Percentiles rank a stretch among this genome's conserved stretches.
These are phyloP conservation scores for Podilymbus podiceps DNA, from an alignment of 2,113 vertebrate species.

Conservation along the genomic window DNA sequence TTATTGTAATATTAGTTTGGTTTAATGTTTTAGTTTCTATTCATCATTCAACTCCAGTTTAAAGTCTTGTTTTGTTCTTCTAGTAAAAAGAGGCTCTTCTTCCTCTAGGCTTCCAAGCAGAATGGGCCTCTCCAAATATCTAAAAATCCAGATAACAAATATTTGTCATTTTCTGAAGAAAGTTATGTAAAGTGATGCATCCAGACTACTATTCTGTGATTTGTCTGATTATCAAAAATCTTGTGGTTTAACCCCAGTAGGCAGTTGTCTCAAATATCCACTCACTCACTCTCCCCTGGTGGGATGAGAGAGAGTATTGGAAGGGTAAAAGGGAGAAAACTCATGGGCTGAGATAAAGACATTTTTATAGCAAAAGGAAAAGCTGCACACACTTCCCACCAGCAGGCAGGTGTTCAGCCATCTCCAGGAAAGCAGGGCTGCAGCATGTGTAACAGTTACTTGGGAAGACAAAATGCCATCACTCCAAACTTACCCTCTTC, in stretches of 20 bases:
- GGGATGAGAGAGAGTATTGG: background rate
- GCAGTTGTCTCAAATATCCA: background rate
- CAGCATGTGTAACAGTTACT: fast-evolving
- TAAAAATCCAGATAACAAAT: background rate
- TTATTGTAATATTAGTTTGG: background rate
- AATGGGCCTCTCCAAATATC: background rate
- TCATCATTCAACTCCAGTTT: background rate
- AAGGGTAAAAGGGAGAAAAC: background rate
- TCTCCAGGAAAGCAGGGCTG: background rate
- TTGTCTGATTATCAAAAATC: background rate
- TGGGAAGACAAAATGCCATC: background rate
- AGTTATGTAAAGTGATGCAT: background rate
- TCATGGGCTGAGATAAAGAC: background rate
- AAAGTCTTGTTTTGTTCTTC: background rate
- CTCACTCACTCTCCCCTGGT: fast-evolving
- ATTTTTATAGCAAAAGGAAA: background rate
- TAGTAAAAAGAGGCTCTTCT: background rate
- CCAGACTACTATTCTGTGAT: background rate
- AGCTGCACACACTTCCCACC: fast-evolving
- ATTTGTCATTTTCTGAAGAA: background rate
- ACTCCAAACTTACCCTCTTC: fast-evolving
- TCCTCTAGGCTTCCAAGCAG: background rate
- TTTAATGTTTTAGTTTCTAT: background rate
- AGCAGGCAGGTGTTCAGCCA: background rate
- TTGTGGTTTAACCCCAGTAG: background rate